Base-by-base conservation (phyloP, 2,113 vertebrate species). In the Macrotus californicus region DNA sequence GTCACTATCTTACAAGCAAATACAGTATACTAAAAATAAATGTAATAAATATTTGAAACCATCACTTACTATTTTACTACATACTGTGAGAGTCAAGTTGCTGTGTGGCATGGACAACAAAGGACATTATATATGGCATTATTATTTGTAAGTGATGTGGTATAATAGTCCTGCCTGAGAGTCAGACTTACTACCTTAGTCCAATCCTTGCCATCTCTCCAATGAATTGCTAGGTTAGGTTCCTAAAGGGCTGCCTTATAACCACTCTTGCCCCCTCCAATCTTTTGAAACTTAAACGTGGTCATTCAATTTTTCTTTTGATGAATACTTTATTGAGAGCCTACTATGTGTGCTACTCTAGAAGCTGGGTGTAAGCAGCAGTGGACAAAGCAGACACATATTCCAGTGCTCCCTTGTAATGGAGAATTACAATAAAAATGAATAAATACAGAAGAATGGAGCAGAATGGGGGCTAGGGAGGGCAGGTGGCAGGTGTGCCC, bases 11-110 rank as follows among this genome's bases (percentile, higher is more conserved):
- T 83, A 61, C 0, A 54, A 90, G 34, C 52, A 69, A 89, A 5
- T 36, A 67, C 66, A 36, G 67, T 50, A 48, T n/a, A 59, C 72
- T 54, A 19, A 93, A 93, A 85, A 21, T 8, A 46, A 94, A 46
- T 26, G 36, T 81, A 7, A n/a, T 81, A 26, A 14, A 43, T 31
- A 83, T 41, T 34, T 31, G 70, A 73, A 61, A 13, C 24, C 2
- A 2, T 84, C 41, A 34, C 12, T 67, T 39, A 36, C 0, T 19
- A n/a, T 70, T 54, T 72, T 31, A 64, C 9, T 31, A n/a, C 26
- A 52, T 26, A 43, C 10, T 3, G 5, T 76, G 34, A 61, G 64
- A 66, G 16, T 66, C 22, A 14, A 7, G 41, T 82, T 29, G 11
- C 41, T n/a, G 3, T 46, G 56, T 43, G 21, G 46, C 80, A 64